Evolutionary conservation across 2,797 vertebrate species (phyloP).

Genomic region (Heterohyrax brucei): DNA sequence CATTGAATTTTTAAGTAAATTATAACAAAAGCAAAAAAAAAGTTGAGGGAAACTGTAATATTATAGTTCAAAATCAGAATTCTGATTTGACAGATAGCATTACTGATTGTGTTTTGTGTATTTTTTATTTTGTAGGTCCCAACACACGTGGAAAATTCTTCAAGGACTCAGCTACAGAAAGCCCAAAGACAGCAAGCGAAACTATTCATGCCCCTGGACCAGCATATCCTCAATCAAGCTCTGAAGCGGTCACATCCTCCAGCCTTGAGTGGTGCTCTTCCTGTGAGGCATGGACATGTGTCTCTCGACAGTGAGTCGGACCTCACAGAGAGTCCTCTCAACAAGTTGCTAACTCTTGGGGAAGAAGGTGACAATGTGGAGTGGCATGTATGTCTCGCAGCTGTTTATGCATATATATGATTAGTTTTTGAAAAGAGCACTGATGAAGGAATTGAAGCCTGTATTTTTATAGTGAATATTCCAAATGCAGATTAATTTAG

Average conservation of each 20-base stretch:
- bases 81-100: neutral
- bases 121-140: conserved; percentile 92
- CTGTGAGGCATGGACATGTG: conserved; percentile 93
- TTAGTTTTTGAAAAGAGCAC: neutral
- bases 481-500: conserved; percentile 29
- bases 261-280: conserved; percentile 89
- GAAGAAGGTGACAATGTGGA: conserved; percentile 93
- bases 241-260: conserved; percentile 91
- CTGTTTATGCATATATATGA: conserved; percentile 14
- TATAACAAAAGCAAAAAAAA: neutral
- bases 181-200: conserved; percentile 96
- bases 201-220: conserved; percentile 96
- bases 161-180: conserved; percentile 95
- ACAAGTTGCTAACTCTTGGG: conserved; percentile 93
- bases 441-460: conserved; percentile 22
- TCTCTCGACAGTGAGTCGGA: conserved; percentile 90
- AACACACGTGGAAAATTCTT: conserved; percentile 95
- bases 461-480: conserved; percentile 57
- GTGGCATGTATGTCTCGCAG: conserved; percentile 83
- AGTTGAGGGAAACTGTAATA: neutral
- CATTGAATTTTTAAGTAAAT: neutral
- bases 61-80: neutral
- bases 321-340: conserved; percentile 92
- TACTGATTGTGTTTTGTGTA: neutral
- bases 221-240: conserved; percentile 92